Percentiles rank a stretch among this genome's conserved stretches.
These are phyloP conservation scores for Radopholus similis DNA, from an alignment of 1,140 invertebrate genomes.

Conservation along the genomic window DNA sequence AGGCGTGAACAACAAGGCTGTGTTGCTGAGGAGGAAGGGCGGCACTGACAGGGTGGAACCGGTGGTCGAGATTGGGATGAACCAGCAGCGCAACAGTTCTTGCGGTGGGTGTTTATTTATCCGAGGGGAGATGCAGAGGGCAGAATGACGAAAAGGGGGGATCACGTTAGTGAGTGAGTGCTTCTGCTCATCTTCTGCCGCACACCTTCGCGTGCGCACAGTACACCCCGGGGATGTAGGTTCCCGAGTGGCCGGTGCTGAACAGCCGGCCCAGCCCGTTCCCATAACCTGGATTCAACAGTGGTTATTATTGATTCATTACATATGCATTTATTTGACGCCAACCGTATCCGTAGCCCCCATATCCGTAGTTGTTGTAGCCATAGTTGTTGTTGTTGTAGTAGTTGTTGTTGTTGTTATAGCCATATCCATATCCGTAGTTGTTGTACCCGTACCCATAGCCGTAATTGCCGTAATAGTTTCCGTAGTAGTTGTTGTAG, in stretches of 20 bases:
- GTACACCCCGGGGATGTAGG: slow-evolving; percentile 2
- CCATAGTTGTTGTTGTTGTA: background rate
- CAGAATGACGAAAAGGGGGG: too few relatives aligned
- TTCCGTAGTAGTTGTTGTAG: background rate
- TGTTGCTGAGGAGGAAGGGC: background rate
- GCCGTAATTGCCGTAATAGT: background rate
- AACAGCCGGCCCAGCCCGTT: background rate
- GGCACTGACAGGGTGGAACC: background rate
- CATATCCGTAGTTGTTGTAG: background rate
- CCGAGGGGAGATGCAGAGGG: too few relatives aligned
- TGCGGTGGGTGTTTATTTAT: too few relatives aligned
- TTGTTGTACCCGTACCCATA: slow-evolving; percentile 3
- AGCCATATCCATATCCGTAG: background rate
- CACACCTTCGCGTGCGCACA: slow-evolving; percentile 17
- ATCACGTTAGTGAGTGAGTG: too few relatives aligned
- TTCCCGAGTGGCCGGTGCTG: background rate
- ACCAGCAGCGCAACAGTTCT: background rate
- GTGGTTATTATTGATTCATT: slow-evolving; percentile 3
- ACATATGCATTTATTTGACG: too few relatives aligned
- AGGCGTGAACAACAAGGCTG: background rate
- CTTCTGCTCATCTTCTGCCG: background rate
- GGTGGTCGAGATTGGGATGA: background rate
- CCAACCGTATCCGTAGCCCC: background rate
- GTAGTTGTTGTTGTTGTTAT: background rate
- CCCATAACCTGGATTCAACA: background rate